phyloP scores from a whole-genome alignment of 2,888 invertebrate species.

The Melieria omissa region DNA sequence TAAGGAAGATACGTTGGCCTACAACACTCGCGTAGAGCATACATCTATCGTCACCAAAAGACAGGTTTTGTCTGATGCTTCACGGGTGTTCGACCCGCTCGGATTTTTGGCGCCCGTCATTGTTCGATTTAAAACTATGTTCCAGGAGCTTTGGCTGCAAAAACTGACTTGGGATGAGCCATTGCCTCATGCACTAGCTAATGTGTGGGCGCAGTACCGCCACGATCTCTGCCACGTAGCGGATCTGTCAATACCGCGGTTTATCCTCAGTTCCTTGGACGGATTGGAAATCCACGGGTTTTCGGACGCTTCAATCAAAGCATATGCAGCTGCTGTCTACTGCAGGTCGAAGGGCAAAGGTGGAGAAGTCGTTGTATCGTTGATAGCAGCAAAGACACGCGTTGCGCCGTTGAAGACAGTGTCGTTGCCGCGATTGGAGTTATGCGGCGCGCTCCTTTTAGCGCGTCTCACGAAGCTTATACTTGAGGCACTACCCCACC shows the following conservation, averaged over 20 bases:
- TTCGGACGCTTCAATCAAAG: conserved; percentile 22
- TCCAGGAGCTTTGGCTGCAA: conserved; percentile 16
- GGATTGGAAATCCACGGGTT: conserved; percentile 20
- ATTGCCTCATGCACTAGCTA: conserved; percentile 6
- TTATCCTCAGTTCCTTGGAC: background rate
- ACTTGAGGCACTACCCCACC: conserved; percentile 2
- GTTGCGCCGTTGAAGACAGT: conserved; percentile 28
- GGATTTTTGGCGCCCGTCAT: conserved; percentile 24
- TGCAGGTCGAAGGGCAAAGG: background rate
- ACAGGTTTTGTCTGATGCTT: conserved; percentile 21
- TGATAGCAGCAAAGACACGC: conserved; percentile 27
- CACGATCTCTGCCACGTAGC: background rate
- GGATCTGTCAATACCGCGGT: background rate
- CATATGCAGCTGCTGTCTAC: conserved; percentile 29
- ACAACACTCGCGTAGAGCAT: background rate
- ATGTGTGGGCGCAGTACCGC: conserved; percentile 13
- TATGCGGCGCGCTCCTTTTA: conserved; percentile 27
- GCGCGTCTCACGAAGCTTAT: conserved; percentile 28
- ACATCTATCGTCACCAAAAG: conserved; percentile 7
- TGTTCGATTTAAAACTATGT: conserved; percentile 26
- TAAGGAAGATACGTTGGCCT: conserved; percentile 9
- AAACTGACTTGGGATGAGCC: conserved; percentile 28
- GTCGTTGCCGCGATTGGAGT: conserved; percentile 16
- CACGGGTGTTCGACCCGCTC: conserved; percentile 29
- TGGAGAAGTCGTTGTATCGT: background rate